Base-by-base conservation (phyloP, 2,113 vertebrate genomes). In the Porphyrio hochstetteri region DNA sequence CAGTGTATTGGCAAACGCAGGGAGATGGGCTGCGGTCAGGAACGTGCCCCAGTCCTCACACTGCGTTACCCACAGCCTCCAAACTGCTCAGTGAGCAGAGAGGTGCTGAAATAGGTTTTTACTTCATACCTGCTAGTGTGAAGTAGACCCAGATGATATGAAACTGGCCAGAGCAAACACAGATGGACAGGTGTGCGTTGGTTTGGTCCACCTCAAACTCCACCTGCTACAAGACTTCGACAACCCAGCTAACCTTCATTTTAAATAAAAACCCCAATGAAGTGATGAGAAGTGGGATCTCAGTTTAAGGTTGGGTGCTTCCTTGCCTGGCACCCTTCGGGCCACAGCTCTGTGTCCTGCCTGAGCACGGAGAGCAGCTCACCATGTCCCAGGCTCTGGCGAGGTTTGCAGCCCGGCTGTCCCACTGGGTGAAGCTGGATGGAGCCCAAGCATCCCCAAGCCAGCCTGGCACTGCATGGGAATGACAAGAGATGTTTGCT, bases 401-500 rank as follows among this genome's bases (percentile, higher is more conserved):
- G 5, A 85, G 52, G 44, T 72, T 82, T 76, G 81, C 88, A 87
- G 42, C 27, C 79, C 59, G 82, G 40, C 42, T 53, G 56, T 52
- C 46, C 68, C 74, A 33, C 52, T 35, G 52, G 17, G 1, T 57
- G 71, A 74, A 59, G 60, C 71, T 53, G 84, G 91, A 78, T 46
- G 57, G 64, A 92, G 52, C 70, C 77, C 55, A 63, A 16, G 24
- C 1, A 53, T 84, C 46, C 80, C 55, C 2, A 1, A 50, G 50
- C 69, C 59, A 91, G 46, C 69, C 85, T 86, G 86, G 80, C 80
- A 90, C 60, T 29, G 64, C 28, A 74, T 35, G 24, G 24, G 56
- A 90, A 90, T 44, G 74, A 95, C 82, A 95, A 48, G 70, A 81
- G 77, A 69, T 42, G 53, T 88, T 97, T 92, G 55, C 91, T 86